Base-by-base conservation (phyloP, 2,797 vertebrate genomes). In the Pseudochirops corinnae region DNA sequence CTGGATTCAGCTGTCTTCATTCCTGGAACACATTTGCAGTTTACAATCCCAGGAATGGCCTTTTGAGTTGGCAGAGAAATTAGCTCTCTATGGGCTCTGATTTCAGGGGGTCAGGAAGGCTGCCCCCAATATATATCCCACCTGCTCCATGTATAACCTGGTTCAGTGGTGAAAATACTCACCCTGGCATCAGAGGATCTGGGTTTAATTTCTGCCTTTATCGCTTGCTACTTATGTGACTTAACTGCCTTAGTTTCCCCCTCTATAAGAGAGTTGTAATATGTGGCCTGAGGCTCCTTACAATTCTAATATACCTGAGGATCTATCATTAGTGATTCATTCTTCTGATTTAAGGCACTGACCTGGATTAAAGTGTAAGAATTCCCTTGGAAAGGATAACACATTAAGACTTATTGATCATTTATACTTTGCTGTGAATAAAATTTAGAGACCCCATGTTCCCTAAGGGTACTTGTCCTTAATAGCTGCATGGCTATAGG, bases 231-330 rank as follows among this genome's bases (percentile, higher is more conserved):
- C 4, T 13, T 55, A 57, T 5, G 12, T 93, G 13, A 28, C 55
- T 82, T 26, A 90, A 91, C 90, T 14, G 33, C 29, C 31, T 95
- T 33, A 16, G 12, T 67, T 90, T 2, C 90, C 95, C 96, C 82
- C 94, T 62, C 90, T 94, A 33, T 53, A 46, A 95, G 55, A 39
- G 91, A 46, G 74, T 62, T 94, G 93, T 9, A n/a, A 93, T 90
- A 95, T 55, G 29, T 31, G 53, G 33, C 92, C 94, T 90, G 58
- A 93, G 55, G 24, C 95, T 24, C 18, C 91, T 92, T 92, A 39
- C 1, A 46, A 5, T 24, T 87, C 39, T 39, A 24, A 2, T 46
- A 82, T 16, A 39, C 33, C n/a, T 39, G 24, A 50, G 67, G 21
- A 87, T 50, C 9, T 87, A 50, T 2, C 21, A 26, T 26, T 82